Conservation (phyloP, 2,888 invertebrate genomes). For the Latrodectus elegans region DNA sequence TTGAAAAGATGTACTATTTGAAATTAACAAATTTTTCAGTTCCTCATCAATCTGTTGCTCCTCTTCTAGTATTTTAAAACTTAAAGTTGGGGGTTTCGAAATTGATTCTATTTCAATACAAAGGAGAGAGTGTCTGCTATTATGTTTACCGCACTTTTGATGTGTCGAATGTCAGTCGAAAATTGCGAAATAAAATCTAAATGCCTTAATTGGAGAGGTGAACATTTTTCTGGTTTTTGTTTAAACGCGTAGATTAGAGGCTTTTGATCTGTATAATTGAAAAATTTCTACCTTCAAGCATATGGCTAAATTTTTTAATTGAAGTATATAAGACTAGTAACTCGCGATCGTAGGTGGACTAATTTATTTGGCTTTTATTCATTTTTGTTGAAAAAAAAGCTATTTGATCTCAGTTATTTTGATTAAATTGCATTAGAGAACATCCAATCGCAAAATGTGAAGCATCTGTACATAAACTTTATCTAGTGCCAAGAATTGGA, state of each 20-base stretch:
- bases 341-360: constrained; percentile 70
- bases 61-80: too few relatives aligned
- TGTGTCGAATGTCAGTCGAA: constrained; percentile 73
- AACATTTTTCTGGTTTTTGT: constrained; percentile 6
- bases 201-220: constrained; percentile 73
- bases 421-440: too few relatives aligned
- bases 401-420: constrained; percentile 63
- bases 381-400: constrained; percentile 43
- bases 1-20: too few relatives aligned
- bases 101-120: too few relatives aligned
- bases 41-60: too few relatives aligned
- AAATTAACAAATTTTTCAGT: too few relatives aligned
- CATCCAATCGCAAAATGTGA: constrained; percentile 6
- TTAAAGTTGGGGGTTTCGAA: too few relatives aligned
- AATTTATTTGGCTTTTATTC: constrained; percentile 3
- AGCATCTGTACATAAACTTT: constrained; percentile 27
- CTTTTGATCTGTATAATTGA: constrained; percentile 12
- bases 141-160: constrained; percentile 64
- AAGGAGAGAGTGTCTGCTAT: not conserved
- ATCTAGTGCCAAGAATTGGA: not conserved
- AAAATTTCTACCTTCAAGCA: constrained; percentile 65
- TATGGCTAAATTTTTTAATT: constrained; percentile 70
- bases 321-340: constrained; percentile 71
- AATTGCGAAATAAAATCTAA: constrained; percentile 72
- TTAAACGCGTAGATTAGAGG: not conserved